phyloP scores from a whole-genome alignment of 2,888 invertebrate genomes.

The Hesperia comma region DNA sequence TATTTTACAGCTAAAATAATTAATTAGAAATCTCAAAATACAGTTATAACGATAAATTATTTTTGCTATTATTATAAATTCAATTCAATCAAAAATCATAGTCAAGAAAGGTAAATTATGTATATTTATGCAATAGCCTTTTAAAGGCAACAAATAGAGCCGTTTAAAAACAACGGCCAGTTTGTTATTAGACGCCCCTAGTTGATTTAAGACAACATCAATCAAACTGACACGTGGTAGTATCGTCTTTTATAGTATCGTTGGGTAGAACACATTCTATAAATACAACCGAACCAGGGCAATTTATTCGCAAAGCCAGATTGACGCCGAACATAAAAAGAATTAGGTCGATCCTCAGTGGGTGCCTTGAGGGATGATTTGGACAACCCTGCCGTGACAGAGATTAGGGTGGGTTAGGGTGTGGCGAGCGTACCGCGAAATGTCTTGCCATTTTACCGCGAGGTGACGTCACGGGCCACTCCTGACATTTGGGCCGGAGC shows the following conservation, averaged over 20 bases:
- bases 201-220: constrained; percentile 24
- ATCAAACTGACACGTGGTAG: constrained; percentile 27
- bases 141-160: background rate
- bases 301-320: constrained; percentile 39
- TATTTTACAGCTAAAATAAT: too few relatives aligned
- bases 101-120: background rate
- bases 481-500: constrained; percentile 79
- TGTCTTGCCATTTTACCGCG: constrained; percentile 77
- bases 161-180: constrained; percentile 29
- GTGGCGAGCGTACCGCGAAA: constrained; percentile 73
- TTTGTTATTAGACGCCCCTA: background rate
- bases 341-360: constrained; percentile 59
- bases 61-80: background rate
- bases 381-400: constrained; percentile 69
- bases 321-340: constrained; percentile 51
- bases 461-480: constrained; percentile 78
- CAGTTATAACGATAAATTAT: too few relatives aligned
- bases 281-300: constrained; percentile 28
- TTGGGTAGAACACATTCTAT: constrained; percentile 33
- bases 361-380: constrained; percentile 61
- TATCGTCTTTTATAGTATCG: constrained; percentile 31
- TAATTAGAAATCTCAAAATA: too few relatives aligned
- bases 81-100: background rate
- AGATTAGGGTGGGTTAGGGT: constrained; percentile 78
- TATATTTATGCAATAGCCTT: background rate